Evolutionary conservation across 2,888 invertebrate genomes (phyloP), one percentile per base, ranked within the genome.

Genomic region (Arge pagana): DNA sequence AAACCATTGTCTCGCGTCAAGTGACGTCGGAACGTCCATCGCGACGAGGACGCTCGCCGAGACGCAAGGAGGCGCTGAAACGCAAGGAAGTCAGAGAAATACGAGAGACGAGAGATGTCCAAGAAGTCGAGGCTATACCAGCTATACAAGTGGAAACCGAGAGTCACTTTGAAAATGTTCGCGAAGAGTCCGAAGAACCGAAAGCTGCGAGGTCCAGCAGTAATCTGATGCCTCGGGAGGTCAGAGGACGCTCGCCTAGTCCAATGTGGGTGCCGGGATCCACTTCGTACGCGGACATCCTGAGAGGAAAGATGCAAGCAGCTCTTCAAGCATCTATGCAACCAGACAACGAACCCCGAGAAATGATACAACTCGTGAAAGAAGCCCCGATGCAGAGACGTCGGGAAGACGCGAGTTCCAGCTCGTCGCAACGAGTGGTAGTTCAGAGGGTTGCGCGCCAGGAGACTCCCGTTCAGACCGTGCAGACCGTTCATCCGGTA

Each of bases 211-310:
- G 16, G 10, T 30, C 37, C 1, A 16, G 21, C 16, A 52, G 52
- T 42, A 53, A 31, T 33, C 55, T 77, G 31, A 60, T 60, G 30
- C 72, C 74, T 0, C 56, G 64, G 4, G 67, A 72, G 8, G 60
- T 70, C 6, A 75, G 82, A 37, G 71, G 76, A n/a, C 80, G 86
- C 60, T 86, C 86, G 0, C 82, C 82, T 35, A 87, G 87, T 72
- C 88, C 89, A 11, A 83, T 87, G 70, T 90, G 89, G 89, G 72
- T 80, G 35, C 87, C 86, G 3, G 89, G 88, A 23, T 85, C 85
- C 18, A 84, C 88, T 40, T 85, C 89, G 39, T 92, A 91, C 74
- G 89, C 92, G 40, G 89, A 90, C 77, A 86, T 92, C 58, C 81
- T 91, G 55, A 83, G 85, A 62, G 89, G 90, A 6, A 23, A 41